Conservation (phyloP, 1,140 invertebrate genomes). For the Drosophila burlai region DNA sequence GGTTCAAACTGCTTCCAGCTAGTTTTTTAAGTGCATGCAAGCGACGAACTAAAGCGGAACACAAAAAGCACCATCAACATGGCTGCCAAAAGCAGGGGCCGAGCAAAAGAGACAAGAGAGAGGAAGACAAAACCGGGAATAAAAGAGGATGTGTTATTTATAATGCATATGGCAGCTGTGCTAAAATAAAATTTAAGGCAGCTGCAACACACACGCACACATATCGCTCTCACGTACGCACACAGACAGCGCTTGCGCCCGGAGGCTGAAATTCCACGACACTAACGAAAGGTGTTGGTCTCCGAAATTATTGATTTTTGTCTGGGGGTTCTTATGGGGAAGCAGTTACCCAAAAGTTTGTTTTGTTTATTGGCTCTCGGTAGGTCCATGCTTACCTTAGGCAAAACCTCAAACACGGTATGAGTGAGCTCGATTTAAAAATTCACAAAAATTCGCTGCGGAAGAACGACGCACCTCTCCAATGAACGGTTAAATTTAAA, state of each 20-base stretch:
- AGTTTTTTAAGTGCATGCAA: slow-evolving; percentile 62
- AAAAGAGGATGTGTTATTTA: slow-evolving; percentile 58
- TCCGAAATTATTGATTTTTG: slow-evolving; percentile 35
- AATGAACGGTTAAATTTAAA: slow-evolving; percentile 34
- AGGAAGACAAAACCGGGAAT: slow-evolving; percentile 39
- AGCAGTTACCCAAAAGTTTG: neutral
- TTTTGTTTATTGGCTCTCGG: neutral
- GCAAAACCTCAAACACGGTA: neutral
- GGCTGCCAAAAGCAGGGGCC: slow-evolving; percentile 26
- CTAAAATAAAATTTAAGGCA: slow-evolving; percentile 63
- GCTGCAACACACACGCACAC: slow-evolving; percentile 41
- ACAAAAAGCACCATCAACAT: slow-evolving; percentile 45
- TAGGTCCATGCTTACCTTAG: slow-evolving; percentile 20
- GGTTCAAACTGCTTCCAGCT: slow-evolving; percentile 71
- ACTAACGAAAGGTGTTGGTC: slow-evolving; percentile 32
- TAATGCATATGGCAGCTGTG: slow-evolving; percentile 65
- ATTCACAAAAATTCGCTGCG: slow-evolving; percentile 1
- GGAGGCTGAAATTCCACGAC: slow-evolving; percentile 55
- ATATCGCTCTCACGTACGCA: neutral
- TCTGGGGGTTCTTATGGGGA: too few species aligned
- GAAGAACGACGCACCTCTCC: slow-evolving; percentile 34
- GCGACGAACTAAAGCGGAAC: slow-evolving; percentile 31
- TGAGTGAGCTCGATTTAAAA: neutral
- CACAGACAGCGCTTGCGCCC: slow-evolving; percentile 47
- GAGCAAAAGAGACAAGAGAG: neutral